Conservation (phyloP, 2,113 vertebrate genomes). For the Sylvia atricapilla region DNA sequence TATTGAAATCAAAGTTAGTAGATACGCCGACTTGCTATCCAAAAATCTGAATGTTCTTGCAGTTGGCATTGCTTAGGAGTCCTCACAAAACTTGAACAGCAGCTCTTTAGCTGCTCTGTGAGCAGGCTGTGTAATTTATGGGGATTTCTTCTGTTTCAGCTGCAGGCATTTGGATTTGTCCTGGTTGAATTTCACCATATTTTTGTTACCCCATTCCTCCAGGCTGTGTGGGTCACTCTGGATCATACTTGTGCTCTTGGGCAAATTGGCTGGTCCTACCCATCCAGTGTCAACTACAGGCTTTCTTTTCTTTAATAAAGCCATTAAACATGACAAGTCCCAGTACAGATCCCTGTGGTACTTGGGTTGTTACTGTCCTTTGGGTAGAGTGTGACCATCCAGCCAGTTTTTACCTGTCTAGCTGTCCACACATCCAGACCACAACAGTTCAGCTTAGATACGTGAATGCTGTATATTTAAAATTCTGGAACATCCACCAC, state of each 20-base stretch:
- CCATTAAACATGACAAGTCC: not conserved
- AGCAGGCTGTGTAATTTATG: not conserved
- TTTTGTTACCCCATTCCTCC: not conserved
- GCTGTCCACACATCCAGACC: not conserved
- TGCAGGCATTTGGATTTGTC: not conserved
- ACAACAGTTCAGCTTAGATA: not conserved
- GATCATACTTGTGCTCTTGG: not conserved
- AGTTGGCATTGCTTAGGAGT: not conserved
- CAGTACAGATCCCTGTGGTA: not conserved
- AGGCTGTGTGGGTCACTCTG: not conserved
- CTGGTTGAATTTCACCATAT: not conserved
- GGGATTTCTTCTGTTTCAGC: not conserved
- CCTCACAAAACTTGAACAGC: not conserved
- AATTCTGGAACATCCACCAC: not conserved
- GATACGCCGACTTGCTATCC: fast-evolving
- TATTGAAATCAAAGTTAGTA: not conserved
- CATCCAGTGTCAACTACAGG: not conserved
- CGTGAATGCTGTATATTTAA: not conserved
- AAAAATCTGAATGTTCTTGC: not conserved
- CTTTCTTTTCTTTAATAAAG: not conserved
- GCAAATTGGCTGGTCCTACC: not conserved
- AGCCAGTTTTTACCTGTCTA: not conserved
- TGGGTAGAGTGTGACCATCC: not conserved
- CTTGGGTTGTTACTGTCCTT: not conserved
- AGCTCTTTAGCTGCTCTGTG: not conserved